A percentile compares a stretch with the other conserved stretches of the same genome.
Evolutionary conservation across 2,797 vertebrate species (phyloP).

Genomic region (Myotis pilosus): DNA sequence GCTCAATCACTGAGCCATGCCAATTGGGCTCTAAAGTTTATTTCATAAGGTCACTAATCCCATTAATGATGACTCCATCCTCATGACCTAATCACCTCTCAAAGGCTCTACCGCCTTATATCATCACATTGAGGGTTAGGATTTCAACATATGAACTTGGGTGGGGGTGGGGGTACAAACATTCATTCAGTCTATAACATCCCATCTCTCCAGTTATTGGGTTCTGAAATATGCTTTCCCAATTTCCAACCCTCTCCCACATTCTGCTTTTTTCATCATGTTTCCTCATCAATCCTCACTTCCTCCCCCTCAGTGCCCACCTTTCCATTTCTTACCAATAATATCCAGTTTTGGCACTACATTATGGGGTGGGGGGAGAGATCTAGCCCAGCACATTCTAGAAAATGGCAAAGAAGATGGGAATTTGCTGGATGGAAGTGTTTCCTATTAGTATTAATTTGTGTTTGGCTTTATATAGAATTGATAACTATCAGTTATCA

Average conservation of each 20-base stretch:
- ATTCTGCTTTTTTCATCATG: not conserved
- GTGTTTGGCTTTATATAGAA: slow-evolving; percentile 7
- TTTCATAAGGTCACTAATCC: not conserved
- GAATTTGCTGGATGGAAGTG: not conserved
- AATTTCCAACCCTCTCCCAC: not conserved
- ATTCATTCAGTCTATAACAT: not conserved
- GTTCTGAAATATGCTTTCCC: not conserved
- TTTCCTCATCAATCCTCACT: not conserved
- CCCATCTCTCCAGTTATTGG: not conserved
- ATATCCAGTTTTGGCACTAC: not conserved
- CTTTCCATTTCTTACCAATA: slow-evolving; percentile 31
- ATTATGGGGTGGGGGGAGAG: not conserved
- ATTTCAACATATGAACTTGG: not conserved
- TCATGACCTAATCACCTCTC: not conserved
- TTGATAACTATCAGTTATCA: slow-evolving; percentile 23
- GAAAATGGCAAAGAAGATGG: not conserved
- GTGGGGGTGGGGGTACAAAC: not conserved
- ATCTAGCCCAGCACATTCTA: not conserved
- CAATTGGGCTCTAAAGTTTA: not conserved
- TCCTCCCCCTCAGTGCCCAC: not conserved
- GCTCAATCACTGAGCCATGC: too few relatives aligned
- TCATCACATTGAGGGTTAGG: not conserved
- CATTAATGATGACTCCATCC: not conserved
- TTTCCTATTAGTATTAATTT: slow-evolving; percentile 15
- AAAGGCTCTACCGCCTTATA: not conserved